Percentiles rank a stretch among this genome's conserved stretches.
These are phyloP conservation scores for Melanostoma mellinum DNA, from an alignment of 2,888 invertebrate species.

Conservation along the genomic window DNA sequence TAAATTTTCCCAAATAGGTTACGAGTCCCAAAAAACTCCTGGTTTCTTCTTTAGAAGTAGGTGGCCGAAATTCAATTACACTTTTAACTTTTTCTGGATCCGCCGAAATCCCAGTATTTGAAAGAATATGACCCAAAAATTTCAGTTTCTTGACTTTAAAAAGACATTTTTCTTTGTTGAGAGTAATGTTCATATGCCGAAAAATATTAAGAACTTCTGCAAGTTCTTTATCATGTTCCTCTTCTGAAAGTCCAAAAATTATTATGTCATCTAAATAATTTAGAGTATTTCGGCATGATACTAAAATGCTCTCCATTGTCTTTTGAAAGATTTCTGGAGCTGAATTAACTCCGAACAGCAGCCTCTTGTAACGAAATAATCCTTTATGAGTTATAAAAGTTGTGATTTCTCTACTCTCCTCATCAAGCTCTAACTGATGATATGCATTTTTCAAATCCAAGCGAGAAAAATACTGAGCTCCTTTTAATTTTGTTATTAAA, in stretches of 20 bases:
- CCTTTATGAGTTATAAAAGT: slow-evolving; percentile 65
- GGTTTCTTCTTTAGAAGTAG: slow-evolving; percentile 74
- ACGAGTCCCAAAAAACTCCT: slow-evolving; percentile 77
- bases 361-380: background rate
- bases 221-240: background rate
- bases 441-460: background rate
- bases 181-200: no score
- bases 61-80: slow-evolving; percentile 72
- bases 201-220: slow-evolving; percentile 4
- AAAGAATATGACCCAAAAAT: slow-evolving; percentile 75
- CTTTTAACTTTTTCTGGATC: slow-evolving; percentile 72
- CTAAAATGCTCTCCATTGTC: background rate
- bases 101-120: slow-evolving; percentile 67
- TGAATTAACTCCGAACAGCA: slow-evolving; percentile 1
- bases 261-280: background rate
- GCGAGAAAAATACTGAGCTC: slow-evolving; percentile 74
- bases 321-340: background rate
- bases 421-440: background rate
- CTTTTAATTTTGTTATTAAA: slow-evolving; percentile 64
- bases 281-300: background rate
- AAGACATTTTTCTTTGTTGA: no score
- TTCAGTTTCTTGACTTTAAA: background rate
- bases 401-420: slow-evolving; percentile 62
- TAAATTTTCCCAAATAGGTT: slow-evolving; percentile 77
- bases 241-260: background rate